Evolutionary conservation across 2,888 invertebrate species (phyloP).

Genomic region (Philereme vetulata): DNA sequence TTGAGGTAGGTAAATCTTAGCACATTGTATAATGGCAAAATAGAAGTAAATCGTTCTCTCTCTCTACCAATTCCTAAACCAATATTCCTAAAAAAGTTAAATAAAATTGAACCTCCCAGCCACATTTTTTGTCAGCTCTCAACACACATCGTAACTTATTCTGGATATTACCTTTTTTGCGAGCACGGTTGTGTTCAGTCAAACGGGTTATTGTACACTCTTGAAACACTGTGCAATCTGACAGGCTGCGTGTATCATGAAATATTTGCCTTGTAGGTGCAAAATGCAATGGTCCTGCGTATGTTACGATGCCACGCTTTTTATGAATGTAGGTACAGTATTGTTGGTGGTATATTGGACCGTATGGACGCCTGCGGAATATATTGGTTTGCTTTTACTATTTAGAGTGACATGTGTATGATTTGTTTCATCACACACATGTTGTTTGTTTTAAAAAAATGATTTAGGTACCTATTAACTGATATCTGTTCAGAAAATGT

Average conservation of each 20-base stretch:
- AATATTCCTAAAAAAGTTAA: not conserved
- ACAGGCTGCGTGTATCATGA: not conserved
- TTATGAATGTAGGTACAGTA: too few species aligned
- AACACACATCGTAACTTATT: conserved; percentile 5
- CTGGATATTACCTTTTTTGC: conserved; percentile 9
- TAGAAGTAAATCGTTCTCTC: too few species aligned
- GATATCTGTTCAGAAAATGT: too few species aligned
- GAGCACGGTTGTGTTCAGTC: conserved; percentile 3
- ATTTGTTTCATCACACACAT: too few species aligned
- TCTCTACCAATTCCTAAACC: not conserved
- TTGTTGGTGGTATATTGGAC: too few species aligned
- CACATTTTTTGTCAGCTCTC: not conserved
- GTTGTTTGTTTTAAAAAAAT: too few species aligned
- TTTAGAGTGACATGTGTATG: too few species aligned
- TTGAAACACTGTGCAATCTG: not conserved
- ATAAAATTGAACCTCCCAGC: conserved; percentile 3
- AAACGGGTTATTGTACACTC: not conserved
- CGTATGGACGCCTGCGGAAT: too few species aligned
- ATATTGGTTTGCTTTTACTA: too few species aligned
- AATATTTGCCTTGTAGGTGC: not conserved
- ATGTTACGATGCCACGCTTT: not conserved
- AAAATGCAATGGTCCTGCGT: not conserved
- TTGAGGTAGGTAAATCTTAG: not conserved
- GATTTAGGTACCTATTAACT: too few species aligned
- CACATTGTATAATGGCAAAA: not conserved